Conservation (phyloP, 2,888 invertebrate genomes). For the Coelopa pilipes region DNA sequence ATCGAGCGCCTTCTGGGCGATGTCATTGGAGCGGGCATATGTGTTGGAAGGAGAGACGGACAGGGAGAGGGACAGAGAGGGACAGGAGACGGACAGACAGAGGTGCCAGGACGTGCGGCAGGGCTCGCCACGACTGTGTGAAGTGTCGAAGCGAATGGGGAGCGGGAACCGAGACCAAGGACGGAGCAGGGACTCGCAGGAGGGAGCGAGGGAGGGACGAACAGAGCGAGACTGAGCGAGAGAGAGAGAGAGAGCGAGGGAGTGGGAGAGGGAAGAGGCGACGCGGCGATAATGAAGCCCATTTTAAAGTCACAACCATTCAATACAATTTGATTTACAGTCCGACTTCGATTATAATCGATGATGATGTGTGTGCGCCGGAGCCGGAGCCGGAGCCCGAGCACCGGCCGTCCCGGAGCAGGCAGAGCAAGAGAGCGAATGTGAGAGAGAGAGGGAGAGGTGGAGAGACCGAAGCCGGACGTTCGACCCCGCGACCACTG, state of each 20-base stretch:
- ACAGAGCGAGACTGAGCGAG: not conserved
- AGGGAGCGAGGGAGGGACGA: too few relatives aligned
- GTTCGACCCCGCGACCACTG: slow-evolving; percentile 12
- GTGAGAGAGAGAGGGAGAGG: not conserved
- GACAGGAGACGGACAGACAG: slow-evolving; percentile 16
- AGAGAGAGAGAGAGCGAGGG: slow-evolving; percentile 3
- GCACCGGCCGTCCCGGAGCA: slow-evolving; percentile 24
- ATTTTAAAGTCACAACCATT: slow-evolving; percentile 62
- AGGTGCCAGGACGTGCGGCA: slow-evolving; percentile 13
- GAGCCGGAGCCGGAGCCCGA: slow-evolving; percentile 47
- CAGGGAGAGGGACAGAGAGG: slow-evolving; percentile 4
- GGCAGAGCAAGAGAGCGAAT: slow-evolving; percentile 8
- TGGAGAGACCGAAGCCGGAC: not conserved
- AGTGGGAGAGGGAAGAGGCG: slow-evolving; percentile 36
- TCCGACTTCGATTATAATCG: slow-evolving; percentile 67
- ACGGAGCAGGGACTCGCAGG: not conserved
- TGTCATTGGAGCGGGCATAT: slow-evolving; percentile 53
- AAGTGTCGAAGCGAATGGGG: not conserved
- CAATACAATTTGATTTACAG: slow-evolving; percentile 67
- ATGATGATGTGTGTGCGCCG: slow-evolving; percentile 63
- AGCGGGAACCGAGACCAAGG: not conserved
- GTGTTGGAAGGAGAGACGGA: not conserved
- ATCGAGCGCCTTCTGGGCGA: slow-evolving; percentile 50
- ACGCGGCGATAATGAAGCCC: slow-evolving; percentile 63
- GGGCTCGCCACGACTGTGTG: slow-evolving; percentile 5